Conservation (phyloP, 2,888 invertebrate species). For the Beris chalybata region DNA sequence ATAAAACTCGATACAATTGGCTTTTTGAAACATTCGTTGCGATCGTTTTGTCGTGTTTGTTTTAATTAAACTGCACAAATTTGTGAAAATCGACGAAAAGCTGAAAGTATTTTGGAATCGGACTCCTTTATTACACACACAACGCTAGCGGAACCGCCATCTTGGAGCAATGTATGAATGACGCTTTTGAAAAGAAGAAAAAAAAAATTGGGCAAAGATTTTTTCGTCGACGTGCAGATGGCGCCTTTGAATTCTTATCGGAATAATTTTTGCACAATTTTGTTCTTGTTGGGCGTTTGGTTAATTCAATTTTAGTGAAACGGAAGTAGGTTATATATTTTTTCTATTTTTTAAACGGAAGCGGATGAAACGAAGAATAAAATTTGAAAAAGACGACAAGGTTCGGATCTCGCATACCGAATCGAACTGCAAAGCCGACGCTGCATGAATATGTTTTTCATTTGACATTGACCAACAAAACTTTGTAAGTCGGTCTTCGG, state of each 20-base stretch:
- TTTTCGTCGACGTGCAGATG: no score
- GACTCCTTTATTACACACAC: slow-evolving; percentile 48
- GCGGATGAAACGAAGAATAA: no score
- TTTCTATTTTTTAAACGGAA: no score
- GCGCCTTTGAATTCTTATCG: no score
- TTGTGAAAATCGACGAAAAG: slow-evolving; percentile 27
- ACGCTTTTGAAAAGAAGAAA: slow-evolving; percentile 32
- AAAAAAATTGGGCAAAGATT: not conserved
- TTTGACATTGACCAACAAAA: slow-evolving; percentile 53
- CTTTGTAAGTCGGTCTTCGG: slow-evolving; percentile 20
- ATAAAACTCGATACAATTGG: no score
- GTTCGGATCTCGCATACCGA: not conserved
- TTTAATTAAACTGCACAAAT: no score
- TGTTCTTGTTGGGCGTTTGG: no score
- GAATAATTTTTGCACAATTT: no score
- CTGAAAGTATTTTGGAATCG: slow-evolving; percentile 38
- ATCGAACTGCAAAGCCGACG: slow-evolving; percentile 41
- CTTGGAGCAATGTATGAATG: slow-evolving; percentile 38
- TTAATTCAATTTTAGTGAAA: no score
- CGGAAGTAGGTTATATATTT: no score
- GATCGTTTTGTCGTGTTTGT: no score
- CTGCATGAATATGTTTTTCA: slow-evolving; percentile 50
- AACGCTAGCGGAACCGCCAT: slow-evolving; percentile 41
- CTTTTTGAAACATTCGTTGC: no score
- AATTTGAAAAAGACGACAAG: not conserved